Percentiles rank a stretch among this genome's conserved stretches.
Conservation (phyloP, 37 sponge, comb jelly and placozoan species). For the Ianthella basta region DNA sequence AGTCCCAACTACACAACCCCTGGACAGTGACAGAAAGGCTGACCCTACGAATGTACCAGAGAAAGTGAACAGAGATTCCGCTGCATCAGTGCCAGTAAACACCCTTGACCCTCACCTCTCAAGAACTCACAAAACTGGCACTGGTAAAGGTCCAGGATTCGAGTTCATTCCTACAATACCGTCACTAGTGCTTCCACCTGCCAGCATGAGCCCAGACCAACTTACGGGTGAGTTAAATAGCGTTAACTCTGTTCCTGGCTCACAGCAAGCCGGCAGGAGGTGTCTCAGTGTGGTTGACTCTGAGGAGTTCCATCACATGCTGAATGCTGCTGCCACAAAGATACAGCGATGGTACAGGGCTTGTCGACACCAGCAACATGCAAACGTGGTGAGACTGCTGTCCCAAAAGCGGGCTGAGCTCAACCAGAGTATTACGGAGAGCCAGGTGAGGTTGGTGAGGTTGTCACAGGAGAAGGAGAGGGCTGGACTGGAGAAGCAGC, state of each 20-base stretch:
- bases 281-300: neutral
- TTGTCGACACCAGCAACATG: neutral
- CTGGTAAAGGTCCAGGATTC: too few relatives aligned
- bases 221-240: neutral
- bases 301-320: neutral
- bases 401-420: slow-evolving; percentile 46
- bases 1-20: too few relatives aligned
- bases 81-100: too few relatives aligned
- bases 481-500: slow-evolving; percentile 39
- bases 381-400: slow-evolving; percentile 47
- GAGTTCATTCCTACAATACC: too few relatives aligned
- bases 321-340: slow-evolving; percentile 33
- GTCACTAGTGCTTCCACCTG: too few relatives aligned
- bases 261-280: neutral
- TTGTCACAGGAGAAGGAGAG: slow-evolving; percentile 20
- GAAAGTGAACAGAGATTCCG: too few relatives aligned
- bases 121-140: too few relatives aligned
- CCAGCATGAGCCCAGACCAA: neutral
- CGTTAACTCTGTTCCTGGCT: neutral
- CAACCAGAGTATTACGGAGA: slow-evolving; percentile 38
- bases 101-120: too few relatives aligned
- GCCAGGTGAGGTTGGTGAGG: neutral
- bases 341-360: slow-evolving; percentile 65
- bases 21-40: too few relatives aligned
- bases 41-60: too few relatives aligned